phyloP scores from a whole-genome alignment of 2,888 invertebrate genomes.

The Andrena dorsata region DNA sequence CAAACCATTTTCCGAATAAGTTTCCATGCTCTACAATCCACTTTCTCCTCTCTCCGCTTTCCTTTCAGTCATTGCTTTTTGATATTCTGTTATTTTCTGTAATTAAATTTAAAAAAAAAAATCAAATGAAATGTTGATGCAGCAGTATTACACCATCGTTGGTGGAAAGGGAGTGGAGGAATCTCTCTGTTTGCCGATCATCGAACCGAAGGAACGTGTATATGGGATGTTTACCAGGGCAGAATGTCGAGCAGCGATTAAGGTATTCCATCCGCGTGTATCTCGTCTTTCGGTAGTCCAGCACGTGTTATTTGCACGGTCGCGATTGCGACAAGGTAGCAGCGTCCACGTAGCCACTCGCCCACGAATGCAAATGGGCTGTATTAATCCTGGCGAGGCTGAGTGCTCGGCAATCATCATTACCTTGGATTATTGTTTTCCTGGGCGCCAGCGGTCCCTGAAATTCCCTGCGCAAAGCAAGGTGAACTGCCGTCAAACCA shows the following conservation, averaged over 20 bases:
- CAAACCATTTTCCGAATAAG: too few relatives aligned
- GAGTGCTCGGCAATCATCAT: constrained; percentile 77
- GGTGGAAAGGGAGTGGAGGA: too few relatives aligned
- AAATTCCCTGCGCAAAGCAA: constrained; percentile 23
- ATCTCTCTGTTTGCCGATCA: too few relatives aligned
- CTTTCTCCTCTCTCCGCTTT: too few relatives aligned
- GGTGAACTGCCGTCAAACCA: constrained; percentile 11
- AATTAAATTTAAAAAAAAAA: too few relatives aligned
- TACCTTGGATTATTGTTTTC: constrained; percentile 74
- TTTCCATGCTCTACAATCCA: too few relatives aligned
- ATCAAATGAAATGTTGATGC: too few relatives aligned
- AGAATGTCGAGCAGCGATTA: constrained; percentile 6
- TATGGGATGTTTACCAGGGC: too few relatives aligned
- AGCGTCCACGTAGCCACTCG: constrained; percentile 26
- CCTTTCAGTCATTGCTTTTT: too few relatives aligned
- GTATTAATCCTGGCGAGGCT: constrained; percentile 74
- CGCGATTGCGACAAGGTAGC: constrained; percentile 48
- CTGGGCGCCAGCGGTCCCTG: constrained; percentile 33
- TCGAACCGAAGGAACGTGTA: too few relatives aligned
- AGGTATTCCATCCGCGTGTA: background rate
- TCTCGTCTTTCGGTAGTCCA: constrained; percentile 24
- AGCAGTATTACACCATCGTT: too few relatives aligned
- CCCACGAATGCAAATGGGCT: constrained; percentile 62
- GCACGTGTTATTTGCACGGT: constrained; percentile 21
- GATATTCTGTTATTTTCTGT: too few relatives aligned